Conservation (phyloP, 2,797 vertebrate species). For the Iguana delicatissima region DNA sequence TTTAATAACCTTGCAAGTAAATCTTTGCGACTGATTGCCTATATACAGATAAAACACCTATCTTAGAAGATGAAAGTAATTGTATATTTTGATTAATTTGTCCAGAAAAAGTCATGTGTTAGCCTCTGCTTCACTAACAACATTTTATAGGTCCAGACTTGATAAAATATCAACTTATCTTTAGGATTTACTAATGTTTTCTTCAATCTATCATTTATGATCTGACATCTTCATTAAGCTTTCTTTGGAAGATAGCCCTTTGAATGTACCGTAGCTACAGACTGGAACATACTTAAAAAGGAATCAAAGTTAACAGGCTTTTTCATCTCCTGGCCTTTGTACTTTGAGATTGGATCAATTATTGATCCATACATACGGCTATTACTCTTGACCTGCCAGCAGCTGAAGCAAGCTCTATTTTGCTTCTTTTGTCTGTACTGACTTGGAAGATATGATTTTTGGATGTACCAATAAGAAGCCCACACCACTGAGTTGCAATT, state of each 20-base stretch:
- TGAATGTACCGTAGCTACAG: background rate
- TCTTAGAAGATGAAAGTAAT: constrained; percentile 29
- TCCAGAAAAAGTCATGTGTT: constrained; percentile 34
- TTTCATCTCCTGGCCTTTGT: constrained; percentile 28
- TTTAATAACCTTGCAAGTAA: background rate
- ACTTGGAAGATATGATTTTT: constrained; percentile 14
- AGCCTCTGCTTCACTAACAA: constrained; percentile 1
- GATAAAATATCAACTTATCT: constrained; percentile 3
- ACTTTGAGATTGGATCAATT: constrained; percentile 27
- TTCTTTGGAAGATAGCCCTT: constrained; percentile 42
- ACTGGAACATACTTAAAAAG: constrained; percentile 40
- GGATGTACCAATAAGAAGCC: background rate
- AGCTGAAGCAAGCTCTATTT: constrained; percentile 6
- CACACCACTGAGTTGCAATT: background rate
- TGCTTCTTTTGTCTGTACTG: constrained; percentile 11
- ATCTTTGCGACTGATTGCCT: background rate
- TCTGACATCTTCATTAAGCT: constrained; percentile 40
- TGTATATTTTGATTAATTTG: constrained; percentile 48
- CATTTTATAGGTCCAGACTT: constrained; percentile 14
- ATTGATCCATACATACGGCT: background rate
- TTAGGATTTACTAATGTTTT: constrained; percentile 34
- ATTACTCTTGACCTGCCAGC: constrained; percentile 41
- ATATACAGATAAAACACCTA: background rate
- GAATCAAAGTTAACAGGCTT: constrained; percentile 28
- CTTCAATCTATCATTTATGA: constrained; percentile 31